Evolutionary conservation across 2,888 invertebrate genomes (phyloP).

Genomic region (Halictus quadricinctus): DNA sequence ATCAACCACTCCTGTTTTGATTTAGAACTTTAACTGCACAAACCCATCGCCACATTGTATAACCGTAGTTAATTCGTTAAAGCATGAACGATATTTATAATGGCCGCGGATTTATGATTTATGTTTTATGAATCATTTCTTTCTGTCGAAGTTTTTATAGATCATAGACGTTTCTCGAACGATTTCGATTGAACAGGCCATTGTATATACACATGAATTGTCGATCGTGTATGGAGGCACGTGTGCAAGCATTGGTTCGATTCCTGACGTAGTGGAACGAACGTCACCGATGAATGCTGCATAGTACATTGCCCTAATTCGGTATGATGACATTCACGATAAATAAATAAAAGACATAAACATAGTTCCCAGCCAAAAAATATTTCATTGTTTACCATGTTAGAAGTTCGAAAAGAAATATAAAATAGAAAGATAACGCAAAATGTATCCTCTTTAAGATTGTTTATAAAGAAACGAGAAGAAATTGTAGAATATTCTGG

Average conservation of each 20-base stretch:
- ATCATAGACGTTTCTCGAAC: constrained; percentile 16
- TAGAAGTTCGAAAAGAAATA: neutral
- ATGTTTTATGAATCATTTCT: neutral
- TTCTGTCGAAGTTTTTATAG: neutral
- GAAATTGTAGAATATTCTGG: neutral
- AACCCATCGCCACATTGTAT: neutral
- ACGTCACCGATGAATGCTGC: constrained; percentile 9
- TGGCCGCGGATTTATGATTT: neutral
- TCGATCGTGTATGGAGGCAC: constrained; percentile 5
- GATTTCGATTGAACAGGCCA: constrained; percentile 13
- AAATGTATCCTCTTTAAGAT: neutral
- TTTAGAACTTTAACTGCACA: neutral
- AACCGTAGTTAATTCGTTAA: neutral
- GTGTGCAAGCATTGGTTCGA: constrained; percentile 4
- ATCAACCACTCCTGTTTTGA: neutral
- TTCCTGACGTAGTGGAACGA: constrained; percentile 3
- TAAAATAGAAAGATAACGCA: neutral
- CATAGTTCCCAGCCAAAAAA: neutral
- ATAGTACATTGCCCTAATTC: constrained; percentile 16
- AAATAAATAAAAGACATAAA: neutral
- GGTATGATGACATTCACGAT: neutral
- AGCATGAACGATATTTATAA: neutral
- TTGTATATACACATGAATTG: neutral
- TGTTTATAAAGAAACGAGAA: neutral
- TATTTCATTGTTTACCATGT: neutral